These are phyloP conservation scores for Macrosteles quadrilineatus DNA, from an alignment of 1,140 invertebrate species.

Conservation along the genomic window DNA sequence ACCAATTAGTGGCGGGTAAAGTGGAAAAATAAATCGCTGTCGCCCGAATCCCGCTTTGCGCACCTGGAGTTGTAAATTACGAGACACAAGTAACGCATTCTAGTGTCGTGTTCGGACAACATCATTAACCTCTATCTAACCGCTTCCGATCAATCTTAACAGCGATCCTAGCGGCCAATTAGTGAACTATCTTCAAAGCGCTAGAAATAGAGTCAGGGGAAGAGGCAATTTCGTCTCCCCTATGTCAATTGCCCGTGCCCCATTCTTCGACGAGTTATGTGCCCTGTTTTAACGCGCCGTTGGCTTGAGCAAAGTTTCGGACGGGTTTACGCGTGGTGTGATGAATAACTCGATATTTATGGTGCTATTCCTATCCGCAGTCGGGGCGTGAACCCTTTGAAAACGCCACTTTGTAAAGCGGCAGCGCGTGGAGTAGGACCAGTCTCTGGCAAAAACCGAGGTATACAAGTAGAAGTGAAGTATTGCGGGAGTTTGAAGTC, in stretches of 20 bases:
- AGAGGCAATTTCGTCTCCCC: neutral
- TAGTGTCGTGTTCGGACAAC: conserved; percentile 4
- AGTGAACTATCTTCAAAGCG: conserved; percentile 6
- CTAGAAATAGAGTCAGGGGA: conserved; percentile 8
- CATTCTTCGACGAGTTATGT: conserved; percentile 1
- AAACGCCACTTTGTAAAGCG: no score
- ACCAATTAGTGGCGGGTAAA: no score
- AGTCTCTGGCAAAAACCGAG: no score
- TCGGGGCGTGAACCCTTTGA: no score
- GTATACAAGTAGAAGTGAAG: no score
- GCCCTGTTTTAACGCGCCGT: conserved; percentile 11
- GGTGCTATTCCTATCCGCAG: neutral
- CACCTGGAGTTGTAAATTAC: no score
- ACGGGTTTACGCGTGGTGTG: neutral
- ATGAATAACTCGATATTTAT: neutral
- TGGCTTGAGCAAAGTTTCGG: conserved; percentile 9
- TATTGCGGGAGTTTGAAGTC: no score
- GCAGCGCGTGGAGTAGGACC: no score
- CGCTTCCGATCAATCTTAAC: conserved; percentile 9
- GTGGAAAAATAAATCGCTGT: no score
- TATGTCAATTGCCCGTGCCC: neutral
- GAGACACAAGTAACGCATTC: neutral
- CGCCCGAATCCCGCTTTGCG: no score
- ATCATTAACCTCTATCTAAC: conserved; percentile 14
- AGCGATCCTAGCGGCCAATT: conserved; percentile 5